Evolutionary conservation across 2,113 vertebrate genomes (phyloP).

Genomic region (Onychostruthus taczanowskii): DNA sequence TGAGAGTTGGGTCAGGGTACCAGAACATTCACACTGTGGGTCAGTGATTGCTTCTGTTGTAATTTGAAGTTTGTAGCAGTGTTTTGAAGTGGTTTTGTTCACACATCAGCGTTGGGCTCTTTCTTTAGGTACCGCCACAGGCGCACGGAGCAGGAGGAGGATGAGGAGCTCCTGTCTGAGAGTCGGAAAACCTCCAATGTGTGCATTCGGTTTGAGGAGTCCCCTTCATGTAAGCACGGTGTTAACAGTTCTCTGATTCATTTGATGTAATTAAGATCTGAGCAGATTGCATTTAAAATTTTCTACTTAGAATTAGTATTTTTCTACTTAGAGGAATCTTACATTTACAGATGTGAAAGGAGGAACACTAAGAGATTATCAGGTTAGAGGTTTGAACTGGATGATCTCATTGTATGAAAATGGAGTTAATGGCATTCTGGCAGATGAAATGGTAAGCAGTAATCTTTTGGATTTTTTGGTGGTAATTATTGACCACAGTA

Average conservation of each 20-base stretch:
- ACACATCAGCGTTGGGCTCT: background rate
- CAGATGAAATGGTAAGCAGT: slow-evolving; percentile 89
- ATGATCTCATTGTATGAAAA: slow-evolving; percentile 92
- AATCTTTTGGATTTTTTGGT: slow-evolving; percentile 5
- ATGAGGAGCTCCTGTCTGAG: slow-evolving; percentile 86
- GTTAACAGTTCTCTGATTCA: background rate
- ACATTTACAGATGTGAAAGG: slow-evolving; percentile 84
- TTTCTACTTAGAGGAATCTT: slow-evolving; percentile 43
- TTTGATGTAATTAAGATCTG: background rate
- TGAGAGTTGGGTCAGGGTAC: background rate
- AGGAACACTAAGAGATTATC: slow-evolving; percentile 86
- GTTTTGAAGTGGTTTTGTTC: background rate
- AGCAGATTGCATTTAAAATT: background rate
- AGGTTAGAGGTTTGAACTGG: slow-evolving; percentile 89
- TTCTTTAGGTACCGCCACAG: slow-evolving; percentile 82
- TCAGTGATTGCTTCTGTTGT: background rate
- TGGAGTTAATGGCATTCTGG: slow-evolving; percentile 90
- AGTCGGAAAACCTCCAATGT: slow-evolving; percentile 82
- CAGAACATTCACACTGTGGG: background rate
- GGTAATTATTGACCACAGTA: background rate
- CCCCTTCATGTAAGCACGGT: slow-evolving; percentile 82
- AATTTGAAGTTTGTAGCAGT: background rate
- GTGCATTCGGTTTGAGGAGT: slow-evolving; percentile 86
- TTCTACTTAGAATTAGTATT: background rate
- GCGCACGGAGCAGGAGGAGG: slow-evolving; percentile 88